Percentiles rank a stretch among this genome's conserved stretches.
These are phyloP conservation scores for Stegana nigrithorax DNA, from an alignment of 2,888 invertebrate species.

Conservation along the genomic window DNA sequence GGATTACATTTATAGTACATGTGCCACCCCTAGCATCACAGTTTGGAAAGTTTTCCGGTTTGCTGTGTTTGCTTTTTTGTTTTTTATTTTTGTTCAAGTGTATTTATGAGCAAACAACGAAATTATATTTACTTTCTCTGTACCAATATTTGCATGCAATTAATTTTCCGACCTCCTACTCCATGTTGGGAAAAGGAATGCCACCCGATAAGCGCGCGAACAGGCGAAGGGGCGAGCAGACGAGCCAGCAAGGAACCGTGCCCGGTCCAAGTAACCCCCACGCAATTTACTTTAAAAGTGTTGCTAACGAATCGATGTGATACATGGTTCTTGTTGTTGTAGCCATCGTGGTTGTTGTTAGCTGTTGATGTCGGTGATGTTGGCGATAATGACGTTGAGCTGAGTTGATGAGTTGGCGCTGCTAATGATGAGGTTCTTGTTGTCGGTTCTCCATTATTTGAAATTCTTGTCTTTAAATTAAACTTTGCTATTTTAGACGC, in stretches of 20 bases:
- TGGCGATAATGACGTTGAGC: background rate
- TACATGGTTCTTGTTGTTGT: background rate
- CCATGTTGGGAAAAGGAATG: background rate
- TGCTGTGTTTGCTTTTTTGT: no score
- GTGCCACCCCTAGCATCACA: no score
- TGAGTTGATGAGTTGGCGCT: background rate
- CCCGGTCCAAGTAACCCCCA: constrained; percentile 15
- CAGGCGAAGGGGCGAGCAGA: background rate
- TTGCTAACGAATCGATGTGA: constrained; percentile 50
- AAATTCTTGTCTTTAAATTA: no score
- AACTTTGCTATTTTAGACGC: no score
- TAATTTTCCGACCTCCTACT: constrained; percentile 48
- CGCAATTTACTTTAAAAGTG: constrained; percentile 56
- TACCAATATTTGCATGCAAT: constrained; percentile 63
- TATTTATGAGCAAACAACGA: constrained; percentile 60
- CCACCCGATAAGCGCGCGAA: background rate
- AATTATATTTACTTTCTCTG: constrained; percentile 60
- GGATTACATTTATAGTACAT: no score
- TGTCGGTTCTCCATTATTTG: no score
- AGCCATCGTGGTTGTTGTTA: background rate
- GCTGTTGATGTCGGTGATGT: background rate
- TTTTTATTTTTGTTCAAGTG: constrained; percentile 34
- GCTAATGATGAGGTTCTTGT: background rate
- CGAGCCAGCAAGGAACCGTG: background rate
- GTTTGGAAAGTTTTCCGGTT: no score